Evolutionary conservation across 2,888 invertebrate genomes (phyloP).

Genomic region (Phaedon cochleariae): DNA sequence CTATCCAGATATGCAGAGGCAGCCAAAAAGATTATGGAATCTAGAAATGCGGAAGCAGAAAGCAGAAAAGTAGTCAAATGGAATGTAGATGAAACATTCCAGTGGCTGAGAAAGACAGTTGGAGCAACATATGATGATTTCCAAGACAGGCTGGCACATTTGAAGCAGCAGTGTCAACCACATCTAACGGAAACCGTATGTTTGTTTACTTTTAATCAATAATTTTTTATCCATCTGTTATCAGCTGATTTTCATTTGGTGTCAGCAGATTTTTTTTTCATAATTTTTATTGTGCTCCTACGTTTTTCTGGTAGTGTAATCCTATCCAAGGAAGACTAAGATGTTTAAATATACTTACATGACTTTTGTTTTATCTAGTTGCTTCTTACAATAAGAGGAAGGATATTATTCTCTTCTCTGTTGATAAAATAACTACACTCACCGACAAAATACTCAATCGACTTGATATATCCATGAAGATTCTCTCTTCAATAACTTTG

Average conservation of each 20-base stretch:
- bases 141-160: conserved; percentile 86
- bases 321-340: too few species aligned
- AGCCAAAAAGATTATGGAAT: conserved; percentile 96
- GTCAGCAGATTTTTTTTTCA: too few species aligned
- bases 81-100: conserved; percentile 98
- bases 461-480: too few species aligned
- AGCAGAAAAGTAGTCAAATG: conserved; percentile 97
- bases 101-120: conserved; percentile 91
- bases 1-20: conserved; percentile 88
- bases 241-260: background rate
- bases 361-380: too few species aligned
- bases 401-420: too few species aligned
- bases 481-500: too few species aligned
- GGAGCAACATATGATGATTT: conserved; percentile 96
- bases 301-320: too few species aligned
- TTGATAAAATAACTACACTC: too few species aligned
- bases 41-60: conserved; percentile 89
- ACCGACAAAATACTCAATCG: too few species aligned
- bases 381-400: too few species aligned
- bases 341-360: too few species aligned
- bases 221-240: background rate
- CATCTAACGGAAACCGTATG: conserved; percentile 88
- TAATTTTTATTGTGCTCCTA: too few species aligned
- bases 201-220: background rate
- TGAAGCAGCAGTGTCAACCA: conserved; percentile 95